Conservation (phyloP, 1,140 invertebrate genomes). For the Diploscapter pachys region DNA sequence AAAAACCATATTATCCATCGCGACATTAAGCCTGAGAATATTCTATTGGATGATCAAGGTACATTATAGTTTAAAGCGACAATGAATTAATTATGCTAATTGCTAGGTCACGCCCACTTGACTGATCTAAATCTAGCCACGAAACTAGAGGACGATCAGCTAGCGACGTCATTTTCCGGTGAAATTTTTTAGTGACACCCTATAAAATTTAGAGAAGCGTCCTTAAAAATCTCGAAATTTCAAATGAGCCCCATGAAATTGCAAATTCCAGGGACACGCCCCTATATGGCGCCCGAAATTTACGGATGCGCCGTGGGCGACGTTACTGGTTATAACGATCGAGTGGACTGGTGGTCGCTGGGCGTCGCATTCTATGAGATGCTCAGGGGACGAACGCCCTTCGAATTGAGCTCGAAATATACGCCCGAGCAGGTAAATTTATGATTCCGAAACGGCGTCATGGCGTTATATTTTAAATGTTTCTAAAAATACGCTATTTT, state of each 20-base stretch:
- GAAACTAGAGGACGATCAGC: constrained; percentile 69
- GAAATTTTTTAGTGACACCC: not conserved
- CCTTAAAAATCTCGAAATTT: too few species aligned
- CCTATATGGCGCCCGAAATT: constrained; percentile 80
- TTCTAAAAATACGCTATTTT: not conserved
- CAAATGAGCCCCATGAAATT: too few species aligned
- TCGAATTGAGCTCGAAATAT: constrained; percentile 44
- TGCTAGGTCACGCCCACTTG: constrained; percentile 71
- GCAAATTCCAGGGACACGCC: constrained; percentile 67
- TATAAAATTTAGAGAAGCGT: too few species aligned
- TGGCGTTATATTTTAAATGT: not conserved
- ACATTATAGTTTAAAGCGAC: constrained; percentile 50
- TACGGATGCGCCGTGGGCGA: constrained; percentile 72
- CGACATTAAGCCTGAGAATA: constrained; percentile 83
- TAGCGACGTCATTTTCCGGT: constrained; percentile 79
- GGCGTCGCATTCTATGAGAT: constrained; percentile 79
- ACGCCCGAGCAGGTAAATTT: constrained; percentile 44
- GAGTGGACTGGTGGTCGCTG: constrained; percentile 78
- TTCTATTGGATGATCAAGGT: constrained; percentile 79
- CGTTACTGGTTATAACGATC: constrained; percentile 69
- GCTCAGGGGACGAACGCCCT: constrained; percentile 66
- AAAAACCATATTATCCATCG: constrained; percentile 75
- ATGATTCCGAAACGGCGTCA: too few species aligned
- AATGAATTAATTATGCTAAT: not conserved
- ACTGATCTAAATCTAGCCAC: constrained; percentile 87